A percentile compares a stretch with the other conserved stretches of the same genome.
These are phyloP conservation scores for Diploptera punctata DNA, from an alignment of 2,888 invertebrate species.

Conservation along the genomic window DNA sequence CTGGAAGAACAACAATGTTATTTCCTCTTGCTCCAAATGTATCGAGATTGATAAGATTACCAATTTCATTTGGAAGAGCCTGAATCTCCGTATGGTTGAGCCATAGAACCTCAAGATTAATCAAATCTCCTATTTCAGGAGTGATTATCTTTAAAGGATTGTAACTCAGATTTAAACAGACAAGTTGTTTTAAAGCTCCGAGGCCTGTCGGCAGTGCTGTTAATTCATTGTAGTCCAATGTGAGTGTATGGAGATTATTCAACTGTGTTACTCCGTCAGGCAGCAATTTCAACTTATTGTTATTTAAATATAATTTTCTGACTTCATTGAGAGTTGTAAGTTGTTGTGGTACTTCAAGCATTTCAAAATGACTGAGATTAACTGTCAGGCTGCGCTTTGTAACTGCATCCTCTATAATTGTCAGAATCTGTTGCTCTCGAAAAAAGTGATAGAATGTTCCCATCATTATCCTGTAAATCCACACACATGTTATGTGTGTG, in stretches of 20 bases:
- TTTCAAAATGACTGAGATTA: conserved; percentile 69
- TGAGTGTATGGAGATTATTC: conserved; percentile 64
- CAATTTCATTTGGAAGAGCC: conserved; percentile 66
- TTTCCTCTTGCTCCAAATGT: conserved; percentile 73
- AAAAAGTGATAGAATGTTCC: conserved; percentile 66
- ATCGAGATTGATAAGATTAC: conserved; percentile 64
- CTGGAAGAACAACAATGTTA: conserved; percentile 62
- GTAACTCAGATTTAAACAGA: conserved; percentile 70
- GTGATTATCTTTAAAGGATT: conserved; percentile 66
- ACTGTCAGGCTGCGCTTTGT: conserved; percentile 64
- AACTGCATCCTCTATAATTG: conserved; percentile 69
- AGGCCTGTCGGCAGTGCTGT: conserved; percentile 66
- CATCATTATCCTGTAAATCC: conserved; percentile 16
- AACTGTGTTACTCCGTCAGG: conserved; percentile 61
- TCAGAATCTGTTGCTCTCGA: conserved; percentile 70
- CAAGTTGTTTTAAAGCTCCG: conserved; percentile 63
- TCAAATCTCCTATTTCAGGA: conserved; percentile 65
- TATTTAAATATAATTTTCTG: conserved; percentile 67
- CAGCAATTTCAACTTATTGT: conserved; percentile 65
- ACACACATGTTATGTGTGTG: neutral
- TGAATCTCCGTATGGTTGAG: conserved; percentile 66
- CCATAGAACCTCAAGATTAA: conserved; percentile 69
- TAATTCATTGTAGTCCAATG: conserved; percentile 71
- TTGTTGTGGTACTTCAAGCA: conserved; percentile 64
- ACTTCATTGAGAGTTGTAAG: conserved; percentile 64